Evolutionary conservation across 35 echinoderm and acorn worm species (phyloP).

Genomic region (Antedon bifida): DNA sequence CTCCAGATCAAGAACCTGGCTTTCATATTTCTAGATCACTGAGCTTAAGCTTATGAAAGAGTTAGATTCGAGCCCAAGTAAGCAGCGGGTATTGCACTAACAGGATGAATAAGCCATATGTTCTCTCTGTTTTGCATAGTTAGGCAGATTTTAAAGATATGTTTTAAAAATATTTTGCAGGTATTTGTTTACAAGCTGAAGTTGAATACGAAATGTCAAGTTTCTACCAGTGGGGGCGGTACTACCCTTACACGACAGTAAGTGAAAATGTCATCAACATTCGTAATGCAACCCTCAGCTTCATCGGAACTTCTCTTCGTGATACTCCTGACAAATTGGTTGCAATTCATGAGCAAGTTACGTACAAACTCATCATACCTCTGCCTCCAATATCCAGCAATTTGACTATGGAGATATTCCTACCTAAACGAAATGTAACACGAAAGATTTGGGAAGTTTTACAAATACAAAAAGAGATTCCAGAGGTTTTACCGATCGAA

Average conservation of each 20-base stretch:
- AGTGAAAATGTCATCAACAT: constrained; percentile 66
- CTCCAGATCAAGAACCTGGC: no score
- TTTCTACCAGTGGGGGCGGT: constrained; percentile 60
- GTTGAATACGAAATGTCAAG: constrained; percentile 36
- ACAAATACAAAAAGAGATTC: constrained; percentile 11
- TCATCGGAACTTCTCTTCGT: constrained; percentile 41
- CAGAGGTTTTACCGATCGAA: constrained; percentile 22
- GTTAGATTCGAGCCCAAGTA: no score
- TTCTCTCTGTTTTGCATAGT: no score
- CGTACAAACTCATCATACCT: constrained; percentile 30
- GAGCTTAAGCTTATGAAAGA: no score
- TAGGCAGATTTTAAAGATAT: no score
- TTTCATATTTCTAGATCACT: no score
- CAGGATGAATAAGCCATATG: no score
- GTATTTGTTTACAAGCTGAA: constrained; percentile 32
- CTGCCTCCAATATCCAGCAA: constrained; percentile 53
- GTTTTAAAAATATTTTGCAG: no score
- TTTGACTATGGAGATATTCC: constrained; percentile 14
- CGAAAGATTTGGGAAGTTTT: constrained; percentile 31
- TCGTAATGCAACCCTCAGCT: constrained; percentile 45
- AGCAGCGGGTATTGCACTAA: no score
- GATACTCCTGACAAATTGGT: constrained; percentile 33
- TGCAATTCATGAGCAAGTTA: constrained; percentile 48
- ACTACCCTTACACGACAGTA: constrained; percentile 18
- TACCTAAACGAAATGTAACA: constrained; percentile 24